Base-by-base conservation (phyloP, 2,888 invertebrate genomes). In the Rapana venosa region DNA sequence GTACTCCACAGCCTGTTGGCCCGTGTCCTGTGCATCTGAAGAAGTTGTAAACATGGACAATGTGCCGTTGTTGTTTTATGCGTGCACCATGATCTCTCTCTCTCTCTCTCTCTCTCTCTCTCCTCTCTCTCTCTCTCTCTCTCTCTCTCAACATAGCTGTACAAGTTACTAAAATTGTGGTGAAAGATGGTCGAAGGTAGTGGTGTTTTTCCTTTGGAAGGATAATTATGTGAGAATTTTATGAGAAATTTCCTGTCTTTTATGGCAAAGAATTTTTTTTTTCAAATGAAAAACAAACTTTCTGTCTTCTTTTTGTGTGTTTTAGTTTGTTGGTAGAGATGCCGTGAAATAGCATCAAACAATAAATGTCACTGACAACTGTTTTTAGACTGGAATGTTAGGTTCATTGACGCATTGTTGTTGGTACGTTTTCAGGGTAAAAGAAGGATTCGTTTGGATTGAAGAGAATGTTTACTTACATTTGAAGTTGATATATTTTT, bases 1-100 rank as follows among this genome's bases (percentile, higher is more conserved):
- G 95, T 22, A 94, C 94, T 15, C 95, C 94, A 87, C 95, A 95
- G 66, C 95, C 95, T 74, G 91, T 88, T 26, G 91, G 92, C n/a
- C 91, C 92, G 17, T 94, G 93, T 88, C 90, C 90, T 8, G 92
- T 94, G 20, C 35, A 86, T 35, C 22, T 86, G 20, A 58, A 66
- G 22, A 86, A 66, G 35, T 35, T 86, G 66, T 86, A 26, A 22
- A 66, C 15, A 15, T 58, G 15, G 58, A 17, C 30, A 6, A 30
- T 58, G 85, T 17, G 58, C 30, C 11, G 32, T 26, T 36, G 56
- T 36, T 81, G 13, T 36, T 35, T 77, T 13, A 77, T 79, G 13
- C 17, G 8, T 13, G 26, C 20, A 35, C 22, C 35, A 35, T 35
- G 15, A 13, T 13, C 32, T 13, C 11, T 70, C 22, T 5, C 11